These are phyloP conservation scores for Oncopodura yosiiana DNA, from an alignment of 1,140 invertebrate species.

Conservation along the genomic window DNA sequence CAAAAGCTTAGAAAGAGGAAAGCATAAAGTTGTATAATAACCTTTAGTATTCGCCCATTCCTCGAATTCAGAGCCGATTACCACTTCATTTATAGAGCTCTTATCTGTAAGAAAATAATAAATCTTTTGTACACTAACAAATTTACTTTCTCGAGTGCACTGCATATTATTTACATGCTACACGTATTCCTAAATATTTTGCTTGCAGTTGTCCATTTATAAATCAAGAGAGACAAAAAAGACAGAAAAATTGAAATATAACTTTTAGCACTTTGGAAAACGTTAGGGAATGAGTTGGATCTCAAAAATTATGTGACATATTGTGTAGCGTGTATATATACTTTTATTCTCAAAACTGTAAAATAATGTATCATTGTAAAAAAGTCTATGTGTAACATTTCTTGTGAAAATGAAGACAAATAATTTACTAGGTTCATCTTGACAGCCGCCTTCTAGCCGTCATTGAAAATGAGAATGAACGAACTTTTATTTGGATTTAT, in stretches of 20 bases:
- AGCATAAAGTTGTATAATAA: slow-evolving; percentile 13
- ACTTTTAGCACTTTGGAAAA: not conserved
- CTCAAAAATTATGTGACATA: not conserved
- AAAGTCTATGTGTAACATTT: slow-evolving; percentile 4
- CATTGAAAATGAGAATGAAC: slow-evolving; percentile 14
- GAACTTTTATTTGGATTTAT: slow-evolving; percentile 15
- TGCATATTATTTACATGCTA: not conserved
- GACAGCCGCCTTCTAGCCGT: slow-evolving; percentile 7
- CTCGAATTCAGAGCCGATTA: slow-evolving; percentile 26
- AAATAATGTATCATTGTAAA: not conserved
- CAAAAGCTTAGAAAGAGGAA: too few species aligned
- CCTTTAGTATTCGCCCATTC: slow-evolving; percentile 31
- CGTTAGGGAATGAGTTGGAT: not conserved
- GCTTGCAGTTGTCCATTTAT: too few species aligned
- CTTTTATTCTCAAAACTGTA: too few species aligned
- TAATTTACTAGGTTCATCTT: slow-evolving; percentile 10
- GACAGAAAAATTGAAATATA: not conserved
- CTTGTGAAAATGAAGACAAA: slow-evolving; percentile 14
- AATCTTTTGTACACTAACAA: not conserved
- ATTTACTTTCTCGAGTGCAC: not conserved
- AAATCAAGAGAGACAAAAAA: not conserved
- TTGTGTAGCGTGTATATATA: not conserved
- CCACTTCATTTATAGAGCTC: slow-evolving; percentile 30
- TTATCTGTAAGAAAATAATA: slow-evolving; percentile 27
- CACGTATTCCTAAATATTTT: not conserved